These are phyloP conservation scores for Agonopterix alstromeriana DNA, from an alignment of 2,888 invertebrate species.

Conservation along the genomic window DNA sequence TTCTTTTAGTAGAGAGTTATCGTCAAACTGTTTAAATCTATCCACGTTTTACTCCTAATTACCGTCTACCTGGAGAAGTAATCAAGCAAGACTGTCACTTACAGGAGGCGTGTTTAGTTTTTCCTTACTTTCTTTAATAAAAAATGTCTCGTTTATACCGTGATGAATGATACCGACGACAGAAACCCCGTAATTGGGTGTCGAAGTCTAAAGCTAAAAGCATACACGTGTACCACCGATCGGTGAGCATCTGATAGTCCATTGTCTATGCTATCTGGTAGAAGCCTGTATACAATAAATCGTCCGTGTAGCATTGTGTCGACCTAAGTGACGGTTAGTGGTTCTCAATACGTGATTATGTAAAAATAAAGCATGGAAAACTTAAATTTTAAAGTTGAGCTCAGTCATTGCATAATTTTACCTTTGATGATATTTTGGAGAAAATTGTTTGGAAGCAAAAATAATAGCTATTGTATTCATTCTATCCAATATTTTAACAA, in stretches of 20 bases:
- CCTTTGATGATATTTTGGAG: too few species aligned
- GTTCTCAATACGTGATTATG: neutral
- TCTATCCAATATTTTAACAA: neutral
- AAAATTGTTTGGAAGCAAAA: neutral
- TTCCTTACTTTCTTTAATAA: conserved; percentile 41
- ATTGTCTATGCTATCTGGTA: conserved; percentile 67
- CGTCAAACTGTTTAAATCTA: neutral
- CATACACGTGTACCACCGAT: conserved; percentile 64
- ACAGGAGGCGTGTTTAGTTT: neutral
- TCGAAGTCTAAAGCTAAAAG: conserved; percentile 66
- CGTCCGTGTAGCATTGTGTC: conserved; percentile 57
- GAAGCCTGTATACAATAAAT: conserved; percentile 65
- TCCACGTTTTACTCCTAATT: neutral
- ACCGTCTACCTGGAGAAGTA: neutral
- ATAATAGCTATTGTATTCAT: neutral
- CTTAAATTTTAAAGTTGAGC: too few species aligned
- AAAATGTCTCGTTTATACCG: conserved; percentile 54
- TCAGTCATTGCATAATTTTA: too few species aligned
- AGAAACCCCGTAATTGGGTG: conserved; percentile 64
- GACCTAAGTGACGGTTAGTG: conserved; percentile 33
- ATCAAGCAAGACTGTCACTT: neutral
- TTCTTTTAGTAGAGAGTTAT: too few species aligned
- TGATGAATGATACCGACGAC: conserved; percentile 59
- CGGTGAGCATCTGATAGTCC: conserved; percentile 49
- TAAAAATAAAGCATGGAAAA: too few species aligned